Percentiles rank a stretch among this genome's conserved stretches.
phyloP scores from a whole-genome alignment of 2,113 vertebrate species.

The Sinocyclocheilus anshuiensis region DNA sequence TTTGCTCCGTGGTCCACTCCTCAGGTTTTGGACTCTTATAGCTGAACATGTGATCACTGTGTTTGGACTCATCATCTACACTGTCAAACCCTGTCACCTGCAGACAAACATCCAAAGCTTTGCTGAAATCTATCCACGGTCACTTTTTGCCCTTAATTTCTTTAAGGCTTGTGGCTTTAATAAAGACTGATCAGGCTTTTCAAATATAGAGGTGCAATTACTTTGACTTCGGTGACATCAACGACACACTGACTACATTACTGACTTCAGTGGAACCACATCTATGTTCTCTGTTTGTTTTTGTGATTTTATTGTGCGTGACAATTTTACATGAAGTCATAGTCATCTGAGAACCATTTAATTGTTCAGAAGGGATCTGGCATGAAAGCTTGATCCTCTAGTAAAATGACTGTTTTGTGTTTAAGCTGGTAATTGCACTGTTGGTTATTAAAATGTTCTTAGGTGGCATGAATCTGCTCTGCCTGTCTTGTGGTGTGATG shows the following conservation, averaged over 20 bases:
- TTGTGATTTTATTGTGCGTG: not conserved
- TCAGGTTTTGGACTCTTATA: slow-evolving; percentile 93
- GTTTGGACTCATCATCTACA: slow-evolving; percentile 98
- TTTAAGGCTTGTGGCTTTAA: not conserved
- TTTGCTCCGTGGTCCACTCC: slow-evolving; percentile 86
- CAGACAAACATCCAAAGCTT: not conserved
- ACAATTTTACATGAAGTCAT: not conserved
- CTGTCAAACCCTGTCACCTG: slow-evolving; percentile 98
- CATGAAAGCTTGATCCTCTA: not conserved
- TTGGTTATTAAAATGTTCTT: not conserved
- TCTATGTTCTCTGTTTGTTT: not conserved
- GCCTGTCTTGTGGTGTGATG: not conserved
- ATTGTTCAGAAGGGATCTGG: not conserved
- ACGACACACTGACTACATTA: not conserved
- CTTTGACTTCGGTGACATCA: no score
- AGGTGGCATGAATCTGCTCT: not conserved
- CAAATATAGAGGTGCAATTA: no score
- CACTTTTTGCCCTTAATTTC: not conserved
- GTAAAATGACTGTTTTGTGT: not conserved
- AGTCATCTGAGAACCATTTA: not conserved
- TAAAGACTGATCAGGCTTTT: not conserved
- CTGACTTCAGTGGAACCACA: not conserved
- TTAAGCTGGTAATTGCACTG: not conserved
- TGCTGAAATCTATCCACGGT: not conserved
- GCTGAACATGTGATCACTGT: slow-evolving; percentile 95